Conservation (phyloP, 2,113 vertebrate species). For the Xenopus laevis region DNA sequence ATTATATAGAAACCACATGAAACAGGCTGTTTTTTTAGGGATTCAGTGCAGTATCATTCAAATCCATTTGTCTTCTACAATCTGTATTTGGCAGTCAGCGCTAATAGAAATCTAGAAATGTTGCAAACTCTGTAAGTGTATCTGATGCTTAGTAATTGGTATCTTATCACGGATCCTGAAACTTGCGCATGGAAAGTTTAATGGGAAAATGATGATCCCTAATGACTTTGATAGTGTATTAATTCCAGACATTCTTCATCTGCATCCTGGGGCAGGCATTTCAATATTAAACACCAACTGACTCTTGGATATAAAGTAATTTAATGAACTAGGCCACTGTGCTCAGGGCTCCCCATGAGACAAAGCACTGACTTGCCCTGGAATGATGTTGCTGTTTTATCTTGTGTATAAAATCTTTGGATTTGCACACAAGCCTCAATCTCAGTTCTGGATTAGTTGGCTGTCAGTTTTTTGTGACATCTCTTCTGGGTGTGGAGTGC, state of each 20-base stretch:
- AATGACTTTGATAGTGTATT: neutral
- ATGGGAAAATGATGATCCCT: neutral
- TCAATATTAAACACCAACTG: neutral
- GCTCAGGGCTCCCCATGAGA: neutral
- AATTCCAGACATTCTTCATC: neutral
- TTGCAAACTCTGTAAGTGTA: neutral
- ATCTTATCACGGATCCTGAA: neutral
- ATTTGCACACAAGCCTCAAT: too few species aligned
- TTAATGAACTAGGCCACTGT: neutral
- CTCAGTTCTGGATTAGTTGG: too few species aligned
- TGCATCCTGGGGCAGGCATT: too few species aligned
- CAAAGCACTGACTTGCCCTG: neutral
- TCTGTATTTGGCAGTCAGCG: conserved; percentile 1
- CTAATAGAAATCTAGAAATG: neutral
- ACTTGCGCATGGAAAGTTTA: neutral
- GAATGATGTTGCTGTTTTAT: too few species aligned
- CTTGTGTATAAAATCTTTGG: too few species aligned
- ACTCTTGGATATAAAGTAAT: neutral
- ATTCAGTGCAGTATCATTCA: neutral
- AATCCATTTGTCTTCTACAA: conserved; percentile 6
- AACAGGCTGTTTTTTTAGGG: neutral
- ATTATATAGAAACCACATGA: conserved; percentile 32
- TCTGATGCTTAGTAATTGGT: neutral
- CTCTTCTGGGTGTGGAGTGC: too few species aligned
- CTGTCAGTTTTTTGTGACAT: too few species aligned